Conservation (phyloP, 2,888 invertebrate species). For the Eurois occulta region DNA sequence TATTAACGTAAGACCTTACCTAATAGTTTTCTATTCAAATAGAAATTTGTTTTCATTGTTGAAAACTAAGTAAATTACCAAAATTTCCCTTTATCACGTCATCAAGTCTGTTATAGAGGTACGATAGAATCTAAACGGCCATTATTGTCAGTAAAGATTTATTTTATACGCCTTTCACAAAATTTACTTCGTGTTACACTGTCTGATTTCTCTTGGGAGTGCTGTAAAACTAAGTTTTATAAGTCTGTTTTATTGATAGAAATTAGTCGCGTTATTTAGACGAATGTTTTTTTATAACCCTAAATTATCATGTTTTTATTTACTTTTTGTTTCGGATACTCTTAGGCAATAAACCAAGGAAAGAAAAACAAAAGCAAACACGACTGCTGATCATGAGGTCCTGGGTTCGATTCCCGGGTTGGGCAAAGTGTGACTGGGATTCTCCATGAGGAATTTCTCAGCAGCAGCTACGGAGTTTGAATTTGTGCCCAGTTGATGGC, state of each 20-base stretch:
- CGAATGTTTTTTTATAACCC: background rate
- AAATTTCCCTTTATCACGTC: slow-evolving; percentile 19
- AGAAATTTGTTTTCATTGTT: background rate
- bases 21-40: background rate
- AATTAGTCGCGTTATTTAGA: background rate
- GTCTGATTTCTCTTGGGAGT: slow-evolving; percentile 51
- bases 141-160: slow-evolving; percentile 27
- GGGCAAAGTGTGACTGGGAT: background rate
- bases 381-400: too few species aligned
- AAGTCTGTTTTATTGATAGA: slow-evolving; percentile 3
- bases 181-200: slow-evolving; percentile 18
- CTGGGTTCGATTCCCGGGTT: background rate
- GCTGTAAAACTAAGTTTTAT: background rate
- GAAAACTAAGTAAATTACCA: slow-evolving; percentile 9
- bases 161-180: slow-evolving; percentile 23
- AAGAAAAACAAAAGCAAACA: too few species aligned
- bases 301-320: background rate
- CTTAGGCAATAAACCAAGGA: background rate
- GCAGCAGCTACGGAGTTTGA: background rate
- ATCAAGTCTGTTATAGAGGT: background rate
- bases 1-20: background rate
- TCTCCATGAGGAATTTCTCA: background rate
- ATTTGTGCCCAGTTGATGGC: background rate
- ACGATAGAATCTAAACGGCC: slow-evolving; percentile 16
- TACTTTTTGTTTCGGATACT: background rate